A percentile compares a stretch with the other conserved stretches of the same genome.
phyloP scores from a whole-genome alignment of 2,797 vertebrate genomes.

The Micropoecilia bifurca region DNA sequence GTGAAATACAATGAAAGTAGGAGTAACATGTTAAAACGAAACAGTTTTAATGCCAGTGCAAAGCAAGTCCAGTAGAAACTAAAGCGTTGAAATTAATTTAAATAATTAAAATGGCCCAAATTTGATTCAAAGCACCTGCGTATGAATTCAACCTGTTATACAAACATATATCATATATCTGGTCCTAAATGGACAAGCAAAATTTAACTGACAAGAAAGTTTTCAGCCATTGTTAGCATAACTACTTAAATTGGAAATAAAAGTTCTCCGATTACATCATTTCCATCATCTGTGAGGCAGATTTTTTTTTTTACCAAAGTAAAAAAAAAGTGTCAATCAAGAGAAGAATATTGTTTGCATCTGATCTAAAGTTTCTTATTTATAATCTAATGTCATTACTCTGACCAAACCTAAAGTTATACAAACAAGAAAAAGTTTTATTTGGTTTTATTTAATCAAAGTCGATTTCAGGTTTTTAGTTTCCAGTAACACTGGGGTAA shows the following conservation, averaged over 20 bases:
- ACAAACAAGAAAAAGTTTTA: no score
- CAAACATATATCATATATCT: no score
- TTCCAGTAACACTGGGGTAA: no score
- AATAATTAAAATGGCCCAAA: background rate
- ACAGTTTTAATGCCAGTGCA: background rate
- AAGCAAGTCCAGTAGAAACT: background rate
- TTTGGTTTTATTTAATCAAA: no score
- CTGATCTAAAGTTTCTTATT: background rate
- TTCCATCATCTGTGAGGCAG: no score
- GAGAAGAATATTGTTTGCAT: background rate
- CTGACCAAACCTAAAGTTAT: background rate
- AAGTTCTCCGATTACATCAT: background rate
- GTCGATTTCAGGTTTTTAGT: no score
- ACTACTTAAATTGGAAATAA: background rate
- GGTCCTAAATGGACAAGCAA: background rate
- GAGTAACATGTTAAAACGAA: background rate
- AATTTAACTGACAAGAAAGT: background rate
- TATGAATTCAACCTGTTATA: background rate
- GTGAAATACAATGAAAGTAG: conserved; percentile 8
- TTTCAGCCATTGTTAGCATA: background rate
- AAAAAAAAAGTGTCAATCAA: background rate
- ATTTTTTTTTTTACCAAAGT: background rate
- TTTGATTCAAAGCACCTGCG: background rate
- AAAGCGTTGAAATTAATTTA: background rate
- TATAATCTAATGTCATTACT: background rate